Base-by-base conservation (phyloP, 2,888 invertebrate species). In the Pollenia griseotomentosa region DNA sequence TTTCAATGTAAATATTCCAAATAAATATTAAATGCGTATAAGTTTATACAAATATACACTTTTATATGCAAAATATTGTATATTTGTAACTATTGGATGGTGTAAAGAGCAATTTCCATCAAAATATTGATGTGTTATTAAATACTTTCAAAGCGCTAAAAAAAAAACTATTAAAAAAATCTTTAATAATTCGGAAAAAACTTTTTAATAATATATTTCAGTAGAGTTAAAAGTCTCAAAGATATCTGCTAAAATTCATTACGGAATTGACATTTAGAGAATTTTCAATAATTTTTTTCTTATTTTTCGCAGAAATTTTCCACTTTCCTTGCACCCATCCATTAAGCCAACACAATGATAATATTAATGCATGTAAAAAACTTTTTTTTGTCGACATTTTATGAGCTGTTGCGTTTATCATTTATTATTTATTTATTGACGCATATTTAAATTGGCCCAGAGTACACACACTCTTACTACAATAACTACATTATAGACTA, bases 341-440 rank as follows among this genome's bases (percentile, higher is more conserved):
- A 8, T 7, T 16, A 7, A 33, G 33, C 40, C 12, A 73, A 57
- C 40, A 66, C 65, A 19, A 79, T 23, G 23, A 23, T 59, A 65
- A 66, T 73, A 59, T 61, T 70, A 59, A 40, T 70, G 71, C 48
- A 73, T 74, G 16, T 73, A 61, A 42, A 46, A 46, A 53, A 55
- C 23, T 2, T 63, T 33, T 55, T 65, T 46, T 44, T 66, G 23
- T 16, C 19, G 19, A 46, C 42, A 14, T 61, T 75, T 61, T 65
- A 70, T 70, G 79, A 86, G 70, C 74, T 86, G 79, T 68, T 86
- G 83, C 84, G 40, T 78, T 80, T 70, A 65, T 80, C 74, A 78
- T 83, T 83, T 79, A 73, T 79, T 74, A 79, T 79, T 74, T 79
- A 86, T 79, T 86, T 83, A 79, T 75, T 79, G 74, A 51, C 63